These are phyloP conservation scores for Novumbra hubbsi DNA, from an alignment of 2,797 vertebrate species.

Conservation along the genomic window DNA sequence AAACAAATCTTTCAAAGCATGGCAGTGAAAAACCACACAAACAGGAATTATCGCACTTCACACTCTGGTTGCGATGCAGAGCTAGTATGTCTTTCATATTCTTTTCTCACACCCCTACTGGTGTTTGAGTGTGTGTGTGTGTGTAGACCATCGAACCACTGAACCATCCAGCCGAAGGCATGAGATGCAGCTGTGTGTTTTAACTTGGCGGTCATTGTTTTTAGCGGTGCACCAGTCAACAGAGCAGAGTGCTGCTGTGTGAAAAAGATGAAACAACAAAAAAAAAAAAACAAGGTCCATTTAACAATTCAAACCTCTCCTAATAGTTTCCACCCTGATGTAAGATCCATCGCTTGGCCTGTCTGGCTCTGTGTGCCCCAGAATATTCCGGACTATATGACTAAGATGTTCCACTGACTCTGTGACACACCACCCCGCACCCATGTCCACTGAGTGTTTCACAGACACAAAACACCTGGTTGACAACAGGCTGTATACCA, in stretches of 20 bases:
- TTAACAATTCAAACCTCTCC: conserved; percentile 15
- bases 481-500: not conserved
- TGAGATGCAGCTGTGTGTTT: too few species aligned
- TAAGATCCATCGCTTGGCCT: conserved; percentile 1
- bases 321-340: conserved; percentile 12
- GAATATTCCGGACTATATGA: not conserved
- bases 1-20: not conserved
- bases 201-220: too few species aligned
- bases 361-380: not conserved
- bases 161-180: too few species aligned
- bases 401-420: conserved; percentile 17
- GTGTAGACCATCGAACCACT: not conserved
- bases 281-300: conserved; percentile 22
- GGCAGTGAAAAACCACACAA: not conserved
- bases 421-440: not conserved
- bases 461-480: not conserved
- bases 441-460: conserved; percentile 4
- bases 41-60: not conserved
- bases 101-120: too few species aligned
- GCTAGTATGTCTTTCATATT: conserved; percentile 18
- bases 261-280: conserved; percentile 22
- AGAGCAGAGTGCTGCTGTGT: not conserved
- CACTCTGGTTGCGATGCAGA: too few species aligned
- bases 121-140: conserved; percentile 24
- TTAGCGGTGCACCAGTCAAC: not conserved